phyloP scores from a whole-genome alignment of 2,113 vertebrate species.

The Solea solea region DNA sequence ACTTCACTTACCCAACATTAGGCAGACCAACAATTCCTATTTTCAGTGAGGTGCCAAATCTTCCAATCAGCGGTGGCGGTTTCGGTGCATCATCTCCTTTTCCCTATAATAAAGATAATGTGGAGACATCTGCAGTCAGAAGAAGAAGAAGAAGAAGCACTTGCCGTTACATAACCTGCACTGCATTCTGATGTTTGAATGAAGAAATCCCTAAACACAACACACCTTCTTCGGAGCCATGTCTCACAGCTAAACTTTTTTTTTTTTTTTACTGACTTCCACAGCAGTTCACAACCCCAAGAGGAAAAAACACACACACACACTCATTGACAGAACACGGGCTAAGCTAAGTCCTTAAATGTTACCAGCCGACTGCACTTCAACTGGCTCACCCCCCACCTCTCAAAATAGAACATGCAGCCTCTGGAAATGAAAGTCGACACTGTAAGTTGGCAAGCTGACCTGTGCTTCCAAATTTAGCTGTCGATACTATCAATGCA shows the following conservation, averaged over 20 bases:
- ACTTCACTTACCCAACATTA: conserved; percentile 91
- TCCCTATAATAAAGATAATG: conserved; percentile 76
- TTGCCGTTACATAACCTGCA: conserved; percentile 58
- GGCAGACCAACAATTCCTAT: conserved; percentile 95
- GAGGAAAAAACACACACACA: conserved; percentile 8
- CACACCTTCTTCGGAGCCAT: conserved; percentile 76
- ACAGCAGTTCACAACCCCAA: conserved; percentile 33
- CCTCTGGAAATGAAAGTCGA: conserved; percentile 70
- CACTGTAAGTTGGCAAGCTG: conserved; percentile 58
- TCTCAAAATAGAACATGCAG: conserved; percentile 68
- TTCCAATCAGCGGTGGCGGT: conserved; percentile 89
- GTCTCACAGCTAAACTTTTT: conserved; percentile 7
- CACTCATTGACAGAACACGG: conserved; percentile 51
- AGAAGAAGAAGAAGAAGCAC: neutral
- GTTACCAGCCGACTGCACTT: conserved; percentile 52
- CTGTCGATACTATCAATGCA: conserved; percentile 51
- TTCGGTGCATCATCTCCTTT: conserved; percentile 87
- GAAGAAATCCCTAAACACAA: conserved; percentile 17
- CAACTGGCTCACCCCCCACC: conserved; percentile 20
- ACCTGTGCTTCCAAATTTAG: conserved; percentile 67
- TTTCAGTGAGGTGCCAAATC: conserved; percentile 96
- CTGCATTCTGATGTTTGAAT: conserved; percentile 8
- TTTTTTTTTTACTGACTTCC: conserved; percentile 15
- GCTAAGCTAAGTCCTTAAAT: conserved; percentile 47
- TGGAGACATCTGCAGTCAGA: conserved; percentile 51